phyloP scores from a whole-genome alignment of 2,113 vertebrate species.

The Emydura subglobosa region DNA sequence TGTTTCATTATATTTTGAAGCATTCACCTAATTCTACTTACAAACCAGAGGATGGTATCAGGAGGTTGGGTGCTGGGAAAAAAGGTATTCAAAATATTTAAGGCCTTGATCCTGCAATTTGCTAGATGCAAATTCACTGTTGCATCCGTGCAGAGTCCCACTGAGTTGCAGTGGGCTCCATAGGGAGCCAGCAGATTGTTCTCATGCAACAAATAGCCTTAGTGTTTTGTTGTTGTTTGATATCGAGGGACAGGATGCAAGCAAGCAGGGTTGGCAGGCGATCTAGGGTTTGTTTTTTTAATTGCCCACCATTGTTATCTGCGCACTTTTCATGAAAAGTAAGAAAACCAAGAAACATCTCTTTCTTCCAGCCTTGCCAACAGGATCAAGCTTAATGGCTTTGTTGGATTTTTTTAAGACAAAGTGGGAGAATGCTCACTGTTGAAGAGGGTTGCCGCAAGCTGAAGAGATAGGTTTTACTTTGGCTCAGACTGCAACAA shows the following conservation, averaged over 20 bases:
- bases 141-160: neutral
- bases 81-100: neutral
- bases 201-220: neutral
- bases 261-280: neutral
- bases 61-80: neutral
- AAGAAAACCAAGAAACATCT: neutral
- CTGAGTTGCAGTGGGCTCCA: neutral
- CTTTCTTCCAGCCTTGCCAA: neutral
- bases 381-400: neutral
- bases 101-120: neutral
- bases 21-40: neutral
- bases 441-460: neutral
- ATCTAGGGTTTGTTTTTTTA: neutral
- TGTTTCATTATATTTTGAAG: neutral
- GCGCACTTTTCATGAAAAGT: neutral
- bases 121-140: neutral
- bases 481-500: neutral
- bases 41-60: neutral
- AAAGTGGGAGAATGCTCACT: neutral
- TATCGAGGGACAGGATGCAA: neutral
- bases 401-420: neutral
- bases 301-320: neutral
- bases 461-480: neutral
- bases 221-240: neutral
- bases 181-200: neutral